A percentile compares a stretch with the other conserved stretches of the same genome.
phyloP scores from a whole-genome alignment of 2,888 invertebrate genomes.

The Drosophila cognata region DNA sequence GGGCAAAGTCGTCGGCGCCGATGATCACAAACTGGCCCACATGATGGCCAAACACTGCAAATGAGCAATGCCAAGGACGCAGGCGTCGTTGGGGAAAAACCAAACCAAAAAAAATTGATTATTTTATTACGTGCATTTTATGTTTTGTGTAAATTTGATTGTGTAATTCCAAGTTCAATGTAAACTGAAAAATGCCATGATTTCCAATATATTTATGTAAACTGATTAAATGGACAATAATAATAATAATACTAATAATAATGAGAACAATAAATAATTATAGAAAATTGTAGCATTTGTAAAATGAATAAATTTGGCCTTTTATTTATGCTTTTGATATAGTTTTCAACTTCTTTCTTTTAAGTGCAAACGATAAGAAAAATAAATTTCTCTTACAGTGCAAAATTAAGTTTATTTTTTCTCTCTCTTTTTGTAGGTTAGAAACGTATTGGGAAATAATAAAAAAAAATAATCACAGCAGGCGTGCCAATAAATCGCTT shows the following conservation, averaged over 20 bases:
- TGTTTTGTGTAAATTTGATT: constrained; percentile 6
- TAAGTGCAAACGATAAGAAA: background rate
- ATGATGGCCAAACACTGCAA: constrained; percentile 65
- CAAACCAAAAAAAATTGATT: background rate
- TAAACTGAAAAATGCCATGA: background rate
- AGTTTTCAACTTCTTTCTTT: background rate
- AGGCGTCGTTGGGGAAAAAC: constrained; percentile 16
- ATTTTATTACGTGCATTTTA: background rate
- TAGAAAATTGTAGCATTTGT: background rate
- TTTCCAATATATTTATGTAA: no score
- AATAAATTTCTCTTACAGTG: background rate
- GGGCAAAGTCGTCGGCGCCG: constrained; percentile 67
- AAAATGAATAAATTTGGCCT: background rate
- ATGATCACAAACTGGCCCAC: constrained; percentile 59
- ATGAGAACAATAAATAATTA: constrained; percentile 7
- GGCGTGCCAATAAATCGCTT: no score
- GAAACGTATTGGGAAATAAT: background rate
- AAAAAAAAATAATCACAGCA: no score
- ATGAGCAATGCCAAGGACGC: constrained; percentile 19
- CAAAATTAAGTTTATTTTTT: background rate
- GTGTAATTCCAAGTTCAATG: constrained; percentile 1
- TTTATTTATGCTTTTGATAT: background rate
- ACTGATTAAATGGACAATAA: background rate
- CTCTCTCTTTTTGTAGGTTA: background rate
- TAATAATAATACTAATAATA: background rate